Evolutionary conservation across 2,797 vertebrate species (phyloP).

Genomic region (Sylvilagus floridanus): DNA sequence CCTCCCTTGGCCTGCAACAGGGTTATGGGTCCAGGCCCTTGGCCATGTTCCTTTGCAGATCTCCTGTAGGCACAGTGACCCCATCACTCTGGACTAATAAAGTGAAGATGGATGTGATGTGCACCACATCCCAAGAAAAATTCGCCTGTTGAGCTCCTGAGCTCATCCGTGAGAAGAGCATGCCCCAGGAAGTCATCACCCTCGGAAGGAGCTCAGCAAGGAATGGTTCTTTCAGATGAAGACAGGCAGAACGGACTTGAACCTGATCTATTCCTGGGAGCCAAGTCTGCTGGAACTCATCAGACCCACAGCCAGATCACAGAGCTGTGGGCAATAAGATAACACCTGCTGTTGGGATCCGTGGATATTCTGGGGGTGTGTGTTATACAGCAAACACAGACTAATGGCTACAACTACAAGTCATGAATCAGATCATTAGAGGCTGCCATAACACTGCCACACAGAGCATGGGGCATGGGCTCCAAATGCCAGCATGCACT

Average conservation of each 20-base stretch:
- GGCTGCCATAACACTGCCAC: neutral
- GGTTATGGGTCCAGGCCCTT: neutral
- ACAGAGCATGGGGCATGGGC: neutral
- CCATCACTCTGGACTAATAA: neutral
- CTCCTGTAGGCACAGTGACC: neutral
- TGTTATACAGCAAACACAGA: neutral
- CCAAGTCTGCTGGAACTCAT: neutral
- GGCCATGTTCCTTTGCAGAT: neutral
- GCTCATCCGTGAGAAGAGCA: neutral
- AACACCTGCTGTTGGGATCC: neutral
- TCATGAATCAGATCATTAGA: neutral
- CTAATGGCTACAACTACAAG: neutral
- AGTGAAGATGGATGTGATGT: neutral
- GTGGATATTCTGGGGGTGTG: neutral
- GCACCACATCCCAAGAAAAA: neutral
- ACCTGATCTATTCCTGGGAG: neutral
- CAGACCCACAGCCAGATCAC: neutral
- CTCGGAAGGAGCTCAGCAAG: neutral
- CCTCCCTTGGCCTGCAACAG: neutral
- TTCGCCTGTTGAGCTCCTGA: neutral
- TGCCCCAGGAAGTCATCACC: neutral
- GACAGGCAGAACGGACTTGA: neutral
- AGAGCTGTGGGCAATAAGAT: neutral
- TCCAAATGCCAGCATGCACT: neutral
- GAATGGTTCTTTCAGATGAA: neutral